These are phyloP conservation scores for Drosophila triauraria DNA, from an alignment of 1,140 invertebrate genomes.

Conservation along the genomic window DNA sequence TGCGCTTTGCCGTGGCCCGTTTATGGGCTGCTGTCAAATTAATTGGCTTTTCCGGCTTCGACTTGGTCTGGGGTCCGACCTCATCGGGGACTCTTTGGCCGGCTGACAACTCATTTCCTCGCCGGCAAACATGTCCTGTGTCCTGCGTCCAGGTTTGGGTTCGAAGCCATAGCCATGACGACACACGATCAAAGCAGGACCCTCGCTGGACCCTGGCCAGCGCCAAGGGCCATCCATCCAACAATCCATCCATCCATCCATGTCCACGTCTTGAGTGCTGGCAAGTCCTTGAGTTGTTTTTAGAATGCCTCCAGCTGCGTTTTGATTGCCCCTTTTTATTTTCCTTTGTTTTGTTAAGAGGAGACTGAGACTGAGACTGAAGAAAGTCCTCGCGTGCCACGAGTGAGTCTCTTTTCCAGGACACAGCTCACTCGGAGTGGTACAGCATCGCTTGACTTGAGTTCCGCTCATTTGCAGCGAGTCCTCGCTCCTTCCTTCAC, in stretches of 20 bases:
- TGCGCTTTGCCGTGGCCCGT: slow-evolving; percentile 52
- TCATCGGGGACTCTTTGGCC: slow-evolving; percentile 9
- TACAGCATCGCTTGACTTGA: not conserved
- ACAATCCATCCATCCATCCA: slow-evolving; percentile 26
- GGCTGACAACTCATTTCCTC: slow-evolving; percentile 71
- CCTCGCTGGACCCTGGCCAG: slow-evolving; percentile 7
- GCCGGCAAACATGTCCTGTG: slow-evolving; percentile 19
- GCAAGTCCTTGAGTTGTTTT: slow-evolving; percentile 47
- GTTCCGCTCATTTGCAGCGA: not conserved
- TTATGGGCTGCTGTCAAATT: slow-evolving; percentile 76
- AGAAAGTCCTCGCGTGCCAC: not conserved
- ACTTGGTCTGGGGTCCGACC: slow-evolving; percentile 9
- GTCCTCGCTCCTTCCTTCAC: not conserved
- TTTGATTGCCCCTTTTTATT: slow-evolving; percentile 53
- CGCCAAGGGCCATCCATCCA: slow-evolving; percentile 22
- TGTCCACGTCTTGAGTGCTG: slow-evolving; percentile 43
- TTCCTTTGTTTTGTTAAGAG: not conserved
- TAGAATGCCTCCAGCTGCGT: slow-evolving; percentile 47
- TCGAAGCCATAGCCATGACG: slow-evolving; percentile 12
- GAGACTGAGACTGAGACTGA: slow-evolving; percentile 16
- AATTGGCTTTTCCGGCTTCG: slow-evolving; percentile 75
- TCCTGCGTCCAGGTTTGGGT: not conserved
- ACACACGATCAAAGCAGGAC: slow-evolving; percentile 35
- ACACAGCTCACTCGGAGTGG: not conserved
- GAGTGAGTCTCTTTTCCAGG: slow-evolving; percentile 6